phyloP scores from a whole-genome alignment of 1,140 invertebrate genomes.

The Pseudachorutes palmiensis region DNA sequence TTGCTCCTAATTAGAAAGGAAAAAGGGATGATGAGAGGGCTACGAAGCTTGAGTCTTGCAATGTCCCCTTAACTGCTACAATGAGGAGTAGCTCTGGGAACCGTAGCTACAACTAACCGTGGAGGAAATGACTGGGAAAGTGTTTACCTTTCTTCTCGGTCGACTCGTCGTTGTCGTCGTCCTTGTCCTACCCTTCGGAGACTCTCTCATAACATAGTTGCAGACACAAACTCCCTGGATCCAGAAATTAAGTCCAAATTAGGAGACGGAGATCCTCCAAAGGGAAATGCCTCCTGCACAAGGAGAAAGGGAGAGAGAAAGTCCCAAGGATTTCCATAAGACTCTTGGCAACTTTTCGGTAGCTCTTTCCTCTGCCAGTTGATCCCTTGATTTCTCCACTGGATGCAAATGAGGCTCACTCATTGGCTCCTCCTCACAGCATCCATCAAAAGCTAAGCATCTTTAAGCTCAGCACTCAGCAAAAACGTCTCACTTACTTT shows the following conservation, averaged over 20 bases:
- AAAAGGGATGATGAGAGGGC: too few relatives aligned
- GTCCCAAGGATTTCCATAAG: neutral
- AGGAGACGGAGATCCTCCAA: neutral
- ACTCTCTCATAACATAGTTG: too few relatives aligned
- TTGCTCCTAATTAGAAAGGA: too few relatives aligned
- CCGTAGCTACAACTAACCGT: neutral
- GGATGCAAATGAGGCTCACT: neutral
- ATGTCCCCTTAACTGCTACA: too few relatives aligned
- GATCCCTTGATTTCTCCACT: neutral
- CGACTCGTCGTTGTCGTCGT: too few relatives aligned
- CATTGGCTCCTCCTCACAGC: neutral
- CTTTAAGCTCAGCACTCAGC: neutral
- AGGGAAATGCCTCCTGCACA: neutral
- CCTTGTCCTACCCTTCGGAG: too few relatives aligned
- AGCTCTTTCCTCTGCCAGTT: neutral
- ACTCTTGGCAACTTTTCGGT: neutral
- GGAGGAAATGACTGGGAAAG: neutral
- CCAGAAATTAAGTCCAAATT: slow-evolving; percentile 1
- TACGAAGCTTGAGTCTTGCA: too few relatives aligned
- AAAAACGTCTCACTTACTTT: neutral
- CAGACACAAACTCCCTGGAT: neutral
- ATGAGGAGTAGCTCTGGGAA: neutral
- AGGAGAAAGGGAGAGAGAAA: neutral
- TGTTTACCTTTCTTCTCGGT: neutral
- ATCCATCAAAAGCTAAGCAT: neutral